These are phyloP conservation scores for Polydrusus tereticollis DNA, from an alignment of 2,888 invertebrate genomes.

Conservation along the genomic window DNA sequence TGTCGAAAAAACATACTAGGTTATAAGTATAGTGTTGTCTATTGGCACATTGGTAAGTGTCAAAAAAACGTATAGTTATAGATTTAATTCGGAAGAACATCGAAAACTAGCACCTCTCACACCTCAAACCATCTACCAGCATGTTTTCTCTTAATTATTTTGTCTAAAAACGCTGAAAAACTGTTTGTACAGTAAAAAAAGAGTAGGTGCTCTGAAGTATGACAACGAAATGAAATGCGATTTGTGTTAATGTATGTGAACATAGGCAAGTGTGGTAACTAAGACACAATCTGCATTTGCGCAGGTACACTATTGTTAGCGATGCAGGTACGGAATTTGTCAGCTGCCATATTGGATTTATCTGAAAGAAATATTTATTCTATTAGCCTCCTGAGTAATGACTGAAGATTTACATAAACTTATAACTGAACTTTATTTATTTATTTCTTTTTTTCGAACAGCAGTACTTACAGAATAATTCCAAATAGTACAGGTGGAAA, in stretches of 20 bases:
- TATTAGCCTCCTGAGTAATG: neutral
- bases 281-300: conserved; percentile 60
- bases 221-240: conserved; percentile 16
- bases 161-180: conserved; percentile 9
- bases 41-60: conserved; percentile 57
- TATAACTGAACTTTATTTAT: no score
- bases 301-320: conserved; percentile 61
- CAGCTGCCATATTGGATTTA: conserved; percentile 38
- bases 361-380: conserved; percentile 32
- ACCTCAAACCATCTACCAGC: neutral
- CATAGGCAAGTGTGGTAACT: conserved; percentile 64
- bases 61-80: conserved; percentile 39
- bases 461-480: no score
- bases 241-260: conserved; percentile 38
- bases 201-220: no score
- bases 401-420: no score
- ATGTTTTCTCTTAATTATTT: neutral
- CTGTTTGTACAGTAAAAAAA: conserved; percentile 32
- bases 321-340: conserved; percentile 60
- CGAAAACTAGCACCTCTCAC: conserved; percentile 24
- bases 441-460: no score
- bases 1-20: conserved; percentile 32
- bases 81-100: conserved; percentile 32
- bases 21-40: conserved; percentile 47
- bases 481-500: no score